Base-by-base conservation (phyloP, 2,797 vertebrate species). In the Eremophila alpestris region DNA sequence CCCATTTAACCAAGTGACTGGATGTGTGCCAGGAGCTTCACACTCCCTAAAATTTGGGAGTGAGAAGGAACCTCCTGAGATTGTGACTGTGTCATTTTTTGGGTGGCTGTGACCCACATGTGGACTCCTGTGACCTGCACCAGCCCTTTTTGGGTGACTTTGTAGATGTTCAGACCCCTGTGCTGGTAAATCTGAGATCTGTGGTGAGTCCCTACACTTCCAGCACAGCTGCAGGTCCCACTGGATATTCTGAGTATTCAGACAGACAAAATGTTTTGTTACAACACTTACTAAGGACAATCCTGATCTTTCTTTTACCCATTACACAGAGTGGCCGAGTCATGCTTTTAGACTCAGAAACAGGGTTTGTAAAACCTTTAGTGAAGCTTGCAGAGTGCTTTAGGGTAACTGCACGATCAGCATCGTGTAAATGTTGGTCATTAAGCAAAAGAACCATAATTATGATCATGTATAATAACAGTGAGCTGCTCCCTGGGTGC, bases 71-170 rank as follows among this genome's bases (percentile, higher is more conserved):
- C 19, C 60, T 62, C 40, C 16, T 12, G 46, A 38, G 40, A 16
- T 0, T 24, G n/a, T 24, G 55, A 20, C 18, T 5, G 0, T 10
- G 38, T 1, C 1, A 1, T 26, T n/a, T 49, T 64, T 41, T 2
- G 9, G 34, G 4, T 16, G 46, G 43, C 29, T 38, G 13, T 30
- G 62, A 22, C 32, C 41, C 27, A 1, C 4, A 1, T 2, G 1
- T 4, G 62, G 32, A 15, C 0, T 4, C 4, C 58, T 73, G 30
- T 18, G 77, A 49, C 8, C 10, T 41, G 10, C 10, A 10, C 27
- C 59, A 65, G 15, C 52, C 27, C 30, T 71, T 81, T 45, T 7
- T 20, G 29, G 38, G 34, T 55, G 49, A 8, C 15, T 64, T 13
- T 27, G 18, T 9, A 13, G 18, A 15, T 82, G 68, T 74, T 49